These are phyloP conservation scores for Euphydryas editha DNA, from an alignment of 2,888 invertebrate species.

Conservation along the genomic window DNA sequence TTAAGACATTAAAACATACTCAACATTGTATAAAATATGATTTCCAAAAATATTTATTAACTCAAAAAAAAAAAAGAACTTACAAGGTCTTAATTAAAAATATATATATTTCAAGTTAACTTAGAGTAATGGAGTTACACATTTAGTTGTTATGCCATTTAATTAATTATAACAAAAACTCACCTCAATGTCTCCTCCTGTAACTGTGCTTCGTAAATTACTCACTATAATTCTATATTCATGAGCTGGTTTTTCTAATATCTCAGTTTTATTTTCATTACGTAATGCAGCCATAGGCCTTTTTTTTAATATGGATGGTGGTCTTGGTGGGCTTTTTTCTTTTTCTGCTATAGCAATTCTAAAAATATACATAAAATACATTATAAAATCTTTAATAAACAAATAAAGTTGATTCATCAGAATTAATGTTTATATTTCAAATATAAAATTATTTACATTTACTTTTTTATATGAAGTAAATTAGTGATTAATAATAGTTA, in stretches of 20 bases:
- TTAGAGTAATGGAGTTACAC: no score
- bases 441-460: no score
- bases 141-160: no score
- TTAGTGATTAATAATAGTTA: no score
- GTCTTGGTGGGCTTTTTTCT: slow-evolving; percentile 72
- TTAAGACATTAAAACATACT: no score
- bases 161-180: slow-evolving; percentile 5
- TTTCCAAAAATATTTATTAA: no score
- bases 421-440: no score
- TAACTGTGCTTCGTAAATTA: slow-evolving; percentile 93
- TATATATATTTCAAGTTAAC: no score
- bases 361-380: no score
- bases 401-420: background rate
- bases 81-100: no score
- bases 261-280: slow-evolving; percentile 61
- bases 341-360: slow-evolving; percentile 60
- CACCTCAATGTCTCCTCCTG: slow-evolving; percentile 95
- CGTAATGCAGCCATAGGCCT: slow-evolving; percentile 74
- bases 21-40: no score
- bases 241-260: slow-evolving; percentile 65
- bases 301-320: slow-evolving; percentile 79
- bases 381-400: background rate
- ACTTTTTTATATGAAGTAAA: background rate
- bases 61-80: no score
- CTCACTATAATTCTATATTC: slow-evolving; percentile 95